Percentiles rank a stretch among this genome's conserved stretches.
These are phyloP conservation scores for Coptodon rendalli DNA, from an alignment of 2,113 vertebrate genomes.

Conservation along the genomic window DNA sequence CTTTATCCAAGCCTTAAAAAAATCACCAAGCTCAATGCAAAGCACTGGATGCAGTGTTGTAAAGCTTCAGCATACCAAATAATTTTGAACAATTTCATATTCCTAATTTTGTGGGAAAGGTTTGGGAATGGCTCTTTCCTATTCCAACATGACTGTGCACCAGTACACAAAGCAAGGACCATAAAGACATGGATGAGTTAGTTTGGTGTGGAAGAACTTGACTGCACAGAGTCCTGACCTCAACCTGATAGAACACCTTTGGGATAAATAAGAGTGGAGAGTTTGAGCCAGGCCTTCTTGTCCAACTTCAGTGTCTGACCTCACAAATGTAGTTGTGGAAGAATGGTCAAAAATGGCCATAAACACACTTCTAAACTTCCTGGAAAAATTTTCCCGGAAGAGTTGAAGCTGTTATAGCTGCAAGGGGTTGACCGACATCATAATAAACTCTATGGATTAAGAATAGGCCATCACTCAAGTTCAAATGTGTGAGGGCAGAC, in stretches of 20 bases:
- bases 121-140: not conserved
- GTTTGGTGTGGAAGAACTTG: not conserved
- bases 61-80: not conserved
- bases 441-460: not conserved
- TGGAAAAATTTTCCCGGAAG: rapidly evolving
- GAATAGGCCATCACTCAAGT: not conserved
- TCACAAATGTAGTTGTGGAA: not conserved
- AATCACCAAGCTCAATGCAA: not conserved
- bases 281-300: not conserved
- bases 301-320: not conserved
- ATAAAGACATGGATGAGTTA: not conserved
- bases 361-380: not conserved
- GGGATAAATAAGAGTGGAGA: not conserved
- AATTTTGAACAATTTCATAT: not conserved
- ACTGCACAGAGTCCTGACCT: not conserved
- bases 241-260: not conserved
- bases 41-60: not conserved
- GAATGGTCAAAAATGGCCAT: not conserved
- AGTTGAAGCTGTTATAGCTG: not conserved
- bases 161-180: not conserved
- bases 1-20: not conserved
- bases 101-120: not conserved
- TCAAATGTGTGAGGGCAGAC: not conserved
- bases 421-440: not conserved
- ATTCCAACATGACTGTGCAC: not conserved